A percentile compares a stretch with the other conserved stretches of the same genome.
phyloP scores from a whole-genome alignment of 2,797 vertebrate genomes.

The Psittacula derbiana region DNA sequence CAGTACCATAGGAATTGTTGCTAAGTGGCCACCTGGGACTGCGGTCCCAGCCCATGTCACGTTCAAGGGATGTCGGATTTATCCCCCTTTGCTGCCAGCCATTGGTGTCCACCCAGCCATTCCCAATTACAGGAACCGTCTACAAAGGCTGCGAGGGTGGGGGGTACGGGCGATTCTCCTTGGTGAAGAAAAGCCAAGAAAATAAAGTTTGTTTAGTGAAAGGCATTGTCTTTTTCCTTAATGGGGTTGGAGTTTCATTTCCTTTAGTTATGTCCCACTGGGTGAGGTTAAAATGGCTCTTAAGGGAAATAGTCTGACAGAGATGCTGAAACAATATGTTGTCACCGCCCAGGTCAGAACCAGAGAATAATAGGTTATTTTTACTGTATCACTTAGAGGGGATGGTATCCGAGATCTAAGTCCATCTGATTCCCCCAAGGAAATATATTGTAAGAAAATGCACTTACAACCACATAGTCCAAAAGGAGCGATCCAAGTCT shows the following conservation, averaged over 20 bases:
- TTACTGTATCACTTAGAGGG: slow-evolving; percentile 70
- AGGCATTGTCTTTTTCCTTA: slow-evolving; percentile 72
- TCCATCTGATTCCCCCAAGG: slow-evolving; percentile 57
- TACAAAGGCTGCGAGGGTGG: slow-evolving; percentile 64
- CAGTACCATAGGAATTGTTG: slow-evolving; percentile 31
- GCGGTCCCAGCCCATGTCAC: slow-evolving; percentile 39
- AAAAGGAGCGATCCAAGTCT: slow-evolving; percentile 16
- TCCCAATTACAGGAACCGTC: slow-evolving; percentile 69
- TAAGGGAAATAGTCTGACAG: slow-evolving; percentile 65
- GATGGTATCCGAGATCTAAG: slow-evolving; percentile 64
- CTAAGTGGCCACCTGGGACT: slow-evolving; percentile 45
- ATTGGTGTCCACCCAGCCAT: slow-evolving; percentile 51
- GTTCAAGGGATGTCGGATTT: slow-evolving; percentile 56
- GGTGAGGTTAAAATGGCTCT: slow-evolving; percentile 72
- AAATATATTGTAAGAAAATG: slow-evolving; percentile 63
- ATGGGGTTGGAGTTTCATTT: slow-evolving; percentile 73
- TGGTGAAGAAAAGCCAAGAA: slow-evolving; percentile 65
- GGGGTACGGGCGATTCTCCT: slow-evolving; percentile 32
- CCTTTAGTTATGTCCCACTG: slow-evolving; percentile 75
- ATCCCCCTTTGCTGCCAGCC: slow-evolving; percentile 57
- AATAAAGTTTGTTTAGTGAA: slow-evolving; percentile 72
- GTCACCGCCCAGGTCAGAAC: slow-evolving; percentile 67
- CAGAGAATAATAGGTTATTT: slow-evolving; percentile 75
- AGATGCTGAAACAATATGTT: slow-evolving; percentile 71
- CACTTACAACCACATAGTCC: slow-evolving; percentile 30